phyloP scores from a whole-genome alignment of 2,113 vertebrate genomes.

The Forbesichthys papilliferus region DNA sequence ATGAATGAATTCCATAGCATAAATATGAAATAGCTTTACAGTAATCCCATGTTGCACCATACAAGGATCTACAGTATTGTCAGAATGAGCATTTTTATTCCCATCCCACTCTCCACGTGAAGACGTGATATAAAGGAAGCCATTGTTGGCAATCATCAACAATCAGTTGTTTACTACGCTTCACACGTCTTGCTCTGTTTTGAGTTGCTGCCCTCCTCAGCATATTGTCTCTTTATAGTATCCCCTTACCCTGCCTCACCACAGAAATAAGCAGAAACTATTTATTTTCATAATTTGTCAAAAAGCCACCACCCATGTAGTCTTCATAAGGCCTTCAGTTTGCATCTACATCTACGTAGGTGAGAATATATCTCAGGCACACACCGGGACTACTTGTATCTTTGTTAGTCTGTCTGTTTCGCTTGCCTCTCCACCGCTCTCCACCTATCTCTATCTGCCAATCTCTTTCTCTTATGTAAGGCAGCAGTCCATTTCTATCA shows the following conservation, averaged over 20 bases:
- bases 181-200: constrained; percentile 13
- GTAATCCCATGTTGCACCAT: constrained; percentile 30
- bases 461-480: constrained; percentile 20
- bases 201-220: constrained; percentile 7
- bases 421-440: constrained; percentile 6
- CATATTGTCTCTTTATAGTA: neutral
- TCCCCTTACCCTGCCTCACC: constrained; percentile 1
- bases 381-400: neutral
- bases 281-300: too few species aligned
- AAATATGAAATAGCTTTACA: constrained; percentile 2
- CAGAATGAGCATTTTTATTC: constrained; percentile 23
- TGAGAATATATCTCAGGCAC: too few species aligned
- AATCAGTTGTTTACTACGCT: constrained; percentile 48
- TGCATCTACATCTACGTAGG: too few species aligned
- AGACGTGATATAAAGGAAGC: constrained; percentile 43
- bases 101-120: constrained; percentile 23
- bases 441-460: constrained; percentile 37
- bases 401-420: constrained; percentile 14
- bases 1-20: constrained; percentile 43
- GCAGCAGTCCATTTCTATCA: constrained; percentile 34
- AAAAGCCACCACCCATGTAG: too few species aligned
- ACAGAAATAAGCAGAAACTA: too few species aligned
- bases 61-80: constrained; percentile 34
- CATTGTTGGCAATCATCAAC: constrained; percentile 50
- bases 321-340: too few species aligned